Percentiles rank a stretch among this genome's conserved stretches.
phyloP scores from a whole-genome alignment of 2,888 invertebrate genomes.

The Dasypolia templi region DNA sequence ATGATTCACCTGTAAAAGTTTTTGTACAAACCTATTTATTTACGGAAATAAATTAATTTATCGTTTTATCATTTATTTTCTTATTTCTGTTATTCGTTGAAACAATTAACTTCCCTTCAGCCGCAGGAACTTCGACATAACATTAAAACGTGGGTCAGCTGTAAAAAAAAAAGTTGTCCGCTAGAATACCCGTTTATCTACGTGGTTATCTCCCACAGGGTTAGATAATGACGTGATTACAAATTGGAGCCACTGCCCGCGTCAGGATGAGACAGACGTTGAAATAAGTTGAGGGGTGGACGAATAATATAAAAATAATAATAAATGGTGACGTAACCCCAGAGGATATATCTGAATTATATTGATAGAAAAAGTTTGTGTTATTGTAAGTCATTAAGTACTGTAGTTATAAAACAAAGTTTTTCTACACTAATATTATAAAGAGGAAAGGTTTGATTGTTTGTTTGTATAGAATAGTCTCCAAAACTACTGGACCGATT shows the following conservation, averaged over 20 bases:
- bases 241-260: conserved; percentile 36
- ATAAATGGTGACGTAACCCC: background rate
- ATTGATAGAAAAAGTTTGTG: background rate
- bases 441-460: too few relatives aligned
- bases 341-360: background rate
- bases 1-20: too few relatives aligned
- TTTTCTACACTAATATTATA: too few relatives aligned
- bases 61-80: too few relatives aligned
- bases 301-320: conserved; percentile 13
- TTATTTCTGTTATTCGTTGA: background rate
- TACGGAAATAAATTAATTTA: too few relatives aligned
- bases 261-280: conserved; percentile 1
- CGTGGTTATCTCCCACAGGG: conserved; percentile 19
- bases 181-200: conserved; percentile 18
- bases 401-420: background rate
- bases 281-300: conserved; percentile 12
- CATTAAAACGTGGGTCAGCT: conserved; percentile 14
- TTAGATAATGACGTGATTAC: conserved; percentile 32
- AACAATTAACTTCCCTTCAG: conserved; percentile 20
- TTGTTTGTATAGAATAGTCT: too few relatives aligned
- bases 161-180: conserved; percentile 9
- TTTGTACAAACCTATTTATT: too few relatives aligned
- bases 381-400: background rate
- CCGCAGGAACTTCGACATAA: background rate
- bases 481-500: too few relatives aligned